phyloP scores from a whole-genome alignment of 2,888 invertebrate species.

The Melinaea marsaeus region DNA sequence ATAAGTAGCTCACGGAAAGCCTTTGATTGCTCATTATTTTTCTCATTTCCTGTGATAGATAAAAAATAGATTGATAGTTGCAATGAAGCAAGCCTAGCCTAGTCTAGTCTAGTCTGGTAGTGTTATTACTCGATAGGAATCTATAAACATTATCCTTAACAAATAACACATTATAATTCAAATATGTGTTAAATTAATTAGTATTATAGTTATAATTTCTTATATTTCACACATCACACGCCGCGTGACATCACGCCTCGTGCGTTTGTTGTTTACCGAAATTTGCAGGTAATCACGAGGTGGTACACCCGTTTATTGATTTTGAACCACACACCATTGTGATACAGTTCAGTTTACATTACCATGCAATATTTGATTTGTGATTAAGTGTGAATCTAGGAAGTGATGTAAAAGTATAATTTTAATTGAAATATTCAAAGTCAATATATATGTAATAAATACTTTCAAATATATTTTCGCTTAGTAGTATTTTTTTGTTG shows the following conservation, averaged over 20 bases:
- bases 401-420: too few species aligned
- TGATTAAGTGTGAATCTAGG: too few species aligned
- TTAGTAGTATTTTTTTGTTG: not conserved
- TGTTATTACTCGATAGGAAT: too few species aligned
- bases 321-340: not conserved
- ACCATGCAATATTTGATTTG: too few species aligned
- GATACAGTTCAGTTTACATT: too few species aligned
- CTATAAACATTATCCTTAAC: too few species aligned
- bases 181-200: too few species aligned
- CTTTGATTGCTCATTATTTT: constrained; percentile 45
- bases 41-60: constrained; percentile 50
- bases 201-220: too few species aligned
- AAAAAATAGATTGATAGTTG: constrained; percentile 39
- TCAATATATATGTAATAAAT: not conserved
- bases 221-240: not conserved
- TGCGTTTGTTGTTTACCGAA: too few species aligned
- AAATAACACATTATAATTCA: too few species aligned
- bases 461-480: not conserved
- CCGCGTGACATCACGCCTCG: not conserved
- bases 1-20: constrained; percentile 17
- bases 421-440: too few species aligned
- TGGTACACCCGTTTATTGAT: not conserved
- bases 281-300: not conserved
- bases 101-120: too few species aligned
- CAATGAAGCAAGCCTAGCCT: constrained; percentile 31